Evolutionary conservation across 2,888 invertebrate genomes (phyloP).

Genomic region (Melikaiella ostensackeni): DNA sequence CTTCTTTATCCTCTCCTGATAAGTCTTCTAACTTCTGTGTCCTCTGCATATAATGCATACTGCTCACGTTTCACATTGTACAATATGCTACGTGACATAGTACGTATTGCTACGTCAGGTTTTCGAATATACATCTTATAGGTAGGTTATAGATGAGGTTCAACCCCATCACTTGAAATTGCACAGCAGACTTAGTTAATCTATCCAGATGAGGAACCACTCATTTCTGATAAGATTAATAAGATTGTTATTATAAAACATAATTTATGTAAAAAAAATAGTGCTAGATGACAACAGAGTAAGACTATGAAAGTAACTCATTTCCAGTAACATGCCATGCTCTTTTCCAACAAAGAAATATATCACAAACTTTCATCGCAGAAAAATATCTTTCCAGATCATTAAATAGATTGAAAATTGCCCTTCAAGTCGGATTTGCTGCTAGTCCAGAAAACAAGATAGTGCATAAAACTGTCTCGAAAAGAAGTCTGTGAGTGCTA

Average conservation of each 20-base stretch:
- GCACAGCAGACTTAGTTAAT: neutral
- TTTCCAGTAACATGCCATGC: neutral
- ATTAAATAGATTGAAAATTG: constrained; percentile 26
- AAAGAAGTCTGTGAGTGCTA: neutral
- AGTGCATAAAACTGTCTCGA: neutral
- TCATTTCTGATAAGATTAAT: neutral
- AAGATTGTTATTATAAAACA: too few relatives aligned
- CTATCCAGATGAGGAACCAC: neutral
- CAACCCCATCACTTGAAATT: neutral
- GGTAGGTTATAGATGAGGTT: neutral
- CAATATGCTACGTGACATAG: constrained; percentile 35
- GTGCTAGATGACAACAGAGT: too few relatives aligned
- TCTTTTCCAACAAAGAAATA: constrained; percentile 3
- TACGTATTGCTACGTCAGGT: constrained; percentile 15
- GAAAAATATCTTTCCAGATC: neutral
- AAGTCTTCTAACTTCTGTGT: constrained; percentile 2
- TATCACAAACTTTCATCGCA: constrained; percentile 4
- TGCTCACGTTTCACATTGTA: constrained; percentile 29
- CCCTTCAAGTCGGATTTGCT: neutral
- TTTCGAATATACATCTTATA: constrained; percentile 25
- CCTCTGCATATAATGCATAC: constrained; percentile 22
- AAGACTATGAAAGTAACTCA: neutral
- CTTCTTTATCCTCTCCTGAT: neutral
- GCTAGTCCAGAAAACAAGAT: neutral
- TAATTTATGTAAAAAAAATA: too few relatives aligned